Base-by-base conservation (phyloP, 2,888 invertebrate genomes). In the Monochamus alternatus region DNA sequence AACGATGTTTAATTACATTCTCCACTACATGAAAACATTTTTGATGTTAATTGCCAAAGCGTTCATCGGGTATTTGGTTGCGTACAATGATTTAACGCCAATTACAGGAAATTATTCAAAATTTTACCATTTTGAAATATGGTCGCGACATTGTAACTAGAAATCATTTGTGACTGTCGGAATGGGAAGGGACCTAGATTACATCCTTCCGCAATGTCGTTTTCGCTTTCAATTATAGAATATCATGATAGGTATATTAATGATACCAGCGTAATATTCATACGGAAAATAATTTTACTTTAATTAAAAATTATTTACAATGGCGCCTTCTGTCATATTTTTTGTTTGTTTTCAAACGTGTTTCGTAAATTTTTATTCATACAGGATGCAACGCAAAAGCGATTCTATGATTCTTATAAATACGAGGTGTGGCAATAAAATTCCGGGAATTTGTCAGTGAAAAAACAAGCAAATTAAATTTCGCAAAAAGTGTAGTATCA, bases 81-180 rank as follows among this genome's bases (percentile, higher is more conserved):
- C 31, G 38, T 9, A 31, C 60, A 60, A 38, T 60, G n/a, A 71
- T 63, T 66, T 72, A 71, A 62, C 60, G 66, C 71, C 67, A 63
- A 63, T 72, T 72, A 43, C 70, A 76, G 70, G 73, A 67, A 73
- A 76, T 75, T 67, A 73, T 65, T 70, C 64, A 69, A 67, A 44
- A 64, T 64, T 63, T 73, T 73, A 73, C 60, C 60, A 73, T 73
- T 73, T 67, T 43, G 65, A 73, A 65, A 73, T 70, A 76, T 69
- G 62, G 65, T 60, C 67, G 72, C 66, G 52, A 62, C 72, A 75
- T 68, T 72, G 58, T 62, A 72, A 72, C 75, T 73, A 67, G 75
- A 72, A 75, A 75, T 75, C 72, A 75, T 75, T 75, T 75, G 75
- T 72, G 72, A 68, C 72, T 75, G 72, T 75, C 72, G 64, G 60